Conservation (phyloP, 2,113 vertebrate genomes). For the Ardeotis arabs region DNA sequence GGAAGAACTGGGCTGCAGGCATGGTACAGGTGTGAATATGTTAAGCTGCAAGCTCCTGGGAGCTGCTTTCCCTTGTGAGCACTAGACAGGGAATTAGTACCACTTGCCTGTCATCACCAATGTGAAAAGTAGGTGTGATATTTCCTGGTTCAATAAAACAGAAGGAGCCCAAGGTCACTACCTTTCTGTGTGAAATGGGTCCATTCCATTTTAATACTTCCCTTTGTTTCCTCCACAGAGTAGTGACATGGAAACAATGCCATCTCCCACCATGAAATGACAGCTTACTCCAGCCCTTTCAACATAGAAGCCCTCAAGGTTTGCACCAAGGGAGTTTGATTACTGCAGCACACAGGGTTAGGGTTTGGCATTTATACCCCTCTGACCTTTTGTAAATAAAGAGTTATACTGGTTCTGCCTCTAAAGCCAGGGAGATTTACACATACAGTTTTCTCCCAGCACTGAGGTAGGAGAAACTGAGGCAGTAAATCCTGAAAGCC, state of each 20-base stretch:
- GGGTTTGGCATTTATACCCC: background rate
- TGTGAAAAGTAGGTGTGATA: background rate
- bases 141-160: conserved; percentile 12
- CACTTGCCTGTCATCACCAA: conserved; percentile 24
- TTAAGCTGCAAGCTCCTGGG: background rate
- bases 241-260: conserved; percentile 66
- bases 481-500: conserved; percentile 22
- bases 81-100: conserved; percentile 2
- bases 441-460: background rate
- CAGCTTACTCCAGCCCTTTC: conserved; percentile 62
- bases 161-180: background rate
- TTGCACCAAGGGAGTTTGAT: conserved; percentile 59
- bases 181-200: background rate
- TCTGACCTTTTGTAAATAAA: conserved; percentile 14
- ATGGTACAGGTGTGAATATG: background rate
- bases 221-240: conserved; percentile 55
- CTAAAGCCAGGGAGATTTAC: background rate
- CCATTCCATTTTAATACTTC: background rate
- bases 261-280: conserved; percentile 60
- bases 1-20: background rate
- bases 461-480: conserved; percentile 24
- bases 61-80: background rate
- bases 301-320: conserved; percentile 56
- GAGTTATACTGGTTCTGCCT: background rate
- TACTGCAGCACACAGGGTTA: conserved; percentile 53